A percentile compares a stretch with the other conserved stretches of the same genome.
These are phyloP conservation scores for Callyntrura sp. DNA, from an alignment of 2,888 invertebrate genomes.

Conservation along the genomic window DNA sequence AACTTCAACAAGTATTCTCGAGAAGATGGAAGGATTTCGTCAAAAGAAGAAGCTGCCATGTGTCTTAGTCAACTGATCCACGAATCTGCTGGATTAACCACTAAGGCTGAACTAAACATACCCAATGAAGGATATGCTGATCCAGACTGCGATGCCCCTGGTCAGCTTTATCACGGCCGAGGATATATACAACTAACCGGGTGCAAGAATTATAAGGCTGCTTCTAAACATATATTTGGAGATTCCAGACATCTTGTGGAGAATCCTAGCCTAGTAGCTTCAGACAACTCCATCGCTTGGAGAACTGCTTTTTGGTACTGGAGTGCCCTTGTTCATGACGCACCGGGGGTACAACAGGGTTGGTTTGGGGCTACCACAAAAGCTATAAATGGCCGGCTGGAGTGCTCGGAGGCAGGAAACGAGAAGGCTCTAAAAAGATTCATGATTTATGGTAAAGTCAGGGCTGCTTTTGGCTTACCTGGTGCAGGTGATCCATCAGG, in stretches of 20 bases:
- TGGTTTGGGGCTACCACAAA: conserved; percentile 77
- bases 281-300: conserved; percentile 80
- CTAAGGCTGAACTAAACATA: no score
- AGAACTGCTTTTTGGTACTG: conserved; percentile 81
- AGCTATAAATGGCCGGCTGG: conserved; percentile 79
- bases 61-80: conserved; percentile 78
- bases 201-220: no score
- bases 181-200: no score
- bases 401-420: conserved; percentile 58
- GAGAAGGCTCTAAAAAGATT: conserved; percentile 61
- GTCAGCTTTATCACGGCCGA: no score
- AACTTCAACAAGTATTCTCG: conserved; percentile 54
- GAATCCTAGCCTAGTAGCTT: conserved; percentile 78
- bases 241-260: no score
- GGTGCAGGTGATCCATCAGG: conserved; percentile 75
- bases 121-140: no score
- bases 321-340: conserved; percentile 67
- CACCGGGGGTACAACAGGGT: conserved; percentile 75
- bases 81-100: no score
- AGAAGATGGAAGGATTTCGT: conserved; percentile 44
- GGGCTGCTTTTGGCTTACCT: conserved; percentile 75
- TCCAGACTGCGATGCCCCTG: conserved; percentile 63
- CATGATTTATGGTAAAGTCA: conserved; percentile 69
- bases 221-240: no score
- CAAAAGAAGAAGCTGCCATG: conserved; percentile 81